Evolutionary conservation across 2,113 vertebrate species (phyloP), one percentile per base, ranked within the genome.

Genomic region (Trichomycterus rosablanca): DNA sequence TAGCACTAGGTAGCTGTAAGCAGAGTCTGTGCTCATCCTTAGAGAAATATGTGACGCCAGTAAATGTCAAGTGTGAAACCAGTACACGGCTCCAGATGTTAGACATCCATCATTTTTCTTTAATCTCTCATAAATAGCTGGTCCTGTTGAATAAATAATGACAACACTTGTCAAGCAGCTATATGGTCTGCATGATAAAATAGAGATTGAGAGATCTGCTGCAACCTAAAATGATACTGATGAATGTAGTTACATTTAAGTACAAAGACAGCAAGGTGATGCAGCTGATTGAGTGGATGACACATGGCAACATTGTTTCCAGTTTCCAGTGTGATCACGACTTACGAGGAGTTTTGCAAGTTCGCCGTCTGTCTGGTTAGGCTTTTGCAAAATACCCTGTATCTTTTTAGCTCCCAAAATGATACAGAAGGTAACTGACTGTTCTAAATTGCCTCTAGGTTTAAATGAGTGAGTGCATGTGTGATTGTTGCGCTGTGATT

Each of bases 51-150:
- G 63, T 37, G n/a, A n/a, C n/a, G n/a, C n/a, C n/a, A n/a, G 28
- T 15, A 40, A 49, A 35, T 66, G 15, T 74, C 52, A 52, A 68
- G 74, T 77, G 75, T 77, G 59, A 83, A 80, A 82, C 66, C 58
- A 73, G 56, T 62, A 59, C 62, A 61, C 42, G 43, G 67, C 66
- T 60, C 74, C 78, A 82, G 80, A 83, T 85, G 80, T 79, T 77
- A 26, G 56, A 28, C 43, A 3, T 62, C 61, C 23, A 34, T 66
- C 43, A 35, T 71, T 46, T 60, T 58, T 24, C 55, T 45, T 12
- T 53, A 18, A 55, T 56, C 48, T 67, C 50, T 12, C 22, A 42
- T 60, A 54, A 75, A 66, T 63, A 22, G 70, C 58, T 46, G 63
- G 37, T 23, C 48, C 45, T 59, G 49, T 59, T 63, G 76, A 76